Base-by-base conservation (phyloP, 2,888 invertebrate genomes). In the Luperina testacea region DNA sequence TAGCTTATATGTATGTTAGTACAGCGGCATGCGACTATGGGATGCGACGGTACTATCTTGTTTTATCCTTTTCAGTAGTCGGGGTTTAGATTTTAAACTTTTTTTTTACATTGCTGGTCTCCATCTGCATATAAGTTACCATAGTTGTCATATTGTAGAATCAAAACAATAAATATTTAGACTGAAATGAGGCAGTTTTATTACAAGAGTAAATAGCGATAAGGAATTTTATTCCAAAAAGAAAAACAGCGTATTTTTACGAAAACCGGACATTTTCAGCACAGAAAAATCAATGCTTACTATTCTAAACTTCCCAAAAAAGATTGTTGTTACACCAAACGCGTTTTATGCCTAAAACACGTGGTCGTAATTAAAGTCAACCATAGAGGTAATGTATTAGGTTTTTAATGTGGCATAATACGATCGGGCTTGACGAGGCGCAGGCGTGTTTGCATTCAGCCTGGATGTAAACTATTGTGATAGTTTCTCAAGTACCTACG, bases 381-480 rank as follows among this genome's bases (percentile, higher is more conserved):
- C 70, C 57, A 74, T 80, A 71, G 24, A 78, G 48, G 74, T 78
- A 68, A 82, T 74, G 32, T 78, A 82, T 82, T 78, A 38, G 42
- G 51, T 69, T 82, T 82, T 82, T 82, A 77, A 82, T 82, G 82
- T 82, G 82, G 64, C 82, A 82, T 77, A n/a, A 38, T 69, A 80
- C 80, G 80, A 81, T 81, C 81, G 69, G 7, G 32, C 72, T 83
- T 83, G 83, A 83, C 72, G 80, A 75, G 75, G 75, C 84, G 24
- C 83, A 83, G 83, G 72, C 84, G 70, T 71, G 75, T 83, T 80
- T 80, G 80, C 32, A 64, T 83, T 79, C 82, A 83, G 83, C 72
- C 70, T 83, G 27, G 80, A 67, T 82, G 78, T 82, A 83, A 83
- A 78, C 83, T 81, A 82, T 82, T 82, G 73, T 82, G 78, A 82